Evolutionary conservation across 2,797 vertebrate species (phyloP).

Genomic region (Spheniscus humboldti): DNA sequence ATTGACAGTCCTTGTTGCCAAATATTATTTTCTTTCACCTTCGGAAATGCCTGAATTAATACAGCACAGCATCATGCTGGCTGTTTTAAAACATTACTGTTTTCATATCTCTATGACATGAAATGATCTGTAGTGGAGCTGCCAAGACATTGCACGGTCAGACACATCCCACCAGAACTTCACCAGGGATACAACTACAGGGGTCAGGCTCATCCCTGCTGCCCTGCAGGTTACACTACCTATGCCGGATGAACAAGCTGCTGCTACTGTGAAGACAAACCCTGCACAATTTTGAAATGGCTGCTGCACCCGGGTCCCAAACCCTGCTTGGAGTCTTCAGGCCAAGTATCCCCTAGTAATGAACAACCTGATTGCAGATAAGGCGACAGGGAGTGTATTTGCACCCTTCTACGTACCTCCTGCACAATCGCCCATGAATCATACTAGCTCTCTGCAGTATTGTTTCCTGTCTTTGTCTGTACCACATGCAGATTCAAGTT

Average conservation of each 20-base stretch:
- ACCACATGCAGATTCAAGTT: background rate
- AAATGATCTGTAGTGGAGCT: background rate
- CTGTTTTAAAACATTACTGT: background rate
- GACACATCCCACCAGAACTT: background rate
- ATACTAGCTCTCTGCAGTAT: background rate
- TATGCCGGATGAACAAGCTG: background rate
- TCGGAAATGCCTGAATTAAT: background rate
- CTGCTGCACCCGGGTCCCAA: background rate
- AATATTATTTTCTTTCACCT: background rate
- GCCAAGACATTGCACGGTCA: background rate
- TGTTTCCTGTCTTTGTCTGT: background rate
- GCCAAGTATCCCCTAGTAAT: background rate
- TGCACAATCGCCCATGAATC: rapidly evolving
- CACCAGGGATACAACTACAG: background rate
- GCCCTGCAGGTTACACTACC: background rate
- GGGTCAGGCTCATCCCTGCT: background rate
- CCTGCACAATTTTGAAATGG: rapidly evolving
- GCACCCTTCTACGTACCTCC: background rate
- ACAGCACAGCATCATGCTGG: background rate
- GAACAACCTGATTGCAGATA: background rate
- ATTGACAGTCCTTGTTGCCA: background rate
- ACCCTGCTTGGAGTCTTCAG: background rate
- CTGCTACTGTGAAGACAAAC: background rate
- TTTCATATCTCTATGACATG: background rate
- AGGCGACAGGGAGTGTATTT: background rate